Base-by-base conservation (phyloP, 2,113 vertebrate genomes). In the Etia nguti region DNA sequence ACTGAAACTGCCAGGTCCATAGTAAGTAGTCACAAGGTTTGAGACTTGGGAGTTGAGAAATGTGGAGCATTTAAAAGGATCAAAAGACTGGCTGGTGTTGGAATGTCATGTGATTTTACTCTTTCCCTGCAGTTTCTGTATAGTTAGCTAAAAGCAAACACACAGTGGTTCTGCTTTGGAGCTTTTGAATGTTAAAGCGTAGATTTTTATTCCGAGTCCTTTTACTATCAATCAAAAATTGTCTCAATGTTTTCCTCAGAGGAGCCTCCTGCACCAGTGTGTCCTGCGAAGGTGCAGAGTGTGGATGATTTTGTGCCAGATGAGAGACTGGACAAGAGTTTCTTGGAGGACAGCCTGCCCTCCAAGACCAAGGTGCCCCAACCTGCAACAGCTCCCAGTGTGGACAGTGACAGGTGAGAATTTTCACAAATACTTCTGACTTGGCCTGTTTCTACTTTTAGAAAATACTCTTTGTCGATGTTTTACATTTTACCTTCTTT, bases 281-380 rank as follows among this genome's bases (percentile, higher is more conserved):
- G 94, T 70, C 93, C 96, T 1, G 6, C 43, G 0, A 93, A 93
- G 41, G 97, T 98, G 2, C 97, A 97, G 86, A 98, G 96, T 0
- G 96, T 99, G 83, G 99, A 99, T 86, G 98, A 99, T 73, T 99
- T 99, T 83, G 91, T 98, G 29, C 98, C 98, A 0, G 98, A 99
- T 2, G 99, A 98, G 18, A 92, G 97, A 81, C 95, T 99, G 89
- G 99, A 99, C 92, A 97, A 87, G 90, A 97, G 96, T 93, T 99
- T 99, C 91, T 95, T 99, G 22, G 99, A 99, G 8, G 99, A 99
- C 41, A 57, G 95, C 2, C 85, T 82, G 0, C 93, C 95, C 0
- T 85, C 91, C 1, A 97, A 93, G 83, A 93, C 90, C 0, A 96
- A 93, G 79, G 94, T 86, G 8, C 50, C 41, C 0, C 92, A 31